These are phyloP conservation scores for Pangasius djambal DNA, from an alignment of 2,797 vertebrate genomes.

Conservation along the genomic window DNA sequence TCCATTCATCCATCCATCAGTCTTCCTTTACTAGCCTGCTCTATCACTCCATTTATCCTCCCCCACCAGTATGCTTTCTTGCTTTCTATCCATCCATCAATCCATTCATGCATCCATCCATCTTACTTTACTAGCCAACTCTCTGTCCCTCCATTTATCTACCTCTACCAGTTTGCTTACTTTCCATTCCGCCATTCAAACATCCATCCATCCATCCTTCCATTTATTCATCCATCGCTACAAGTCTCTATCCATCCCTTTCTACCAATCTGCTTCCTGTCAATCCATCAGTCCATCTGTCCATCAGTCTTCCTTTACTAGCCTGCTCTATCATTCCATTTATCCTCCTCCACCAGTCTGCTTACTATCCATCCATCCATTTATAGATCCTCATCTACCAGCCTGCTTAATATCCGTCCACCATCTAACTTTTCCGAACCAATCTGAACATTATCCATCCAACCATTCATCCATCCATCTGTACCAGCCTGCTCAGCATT, in stretches of 20 bases:
- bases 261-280: neutral
- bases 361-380: neutral
- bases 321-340: neutral
- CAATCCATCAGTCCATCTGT: neutral
- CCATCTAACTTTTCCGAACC: neutral
- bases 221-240: neutral
- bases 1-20: neutral
- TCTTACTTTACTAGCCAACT: too few species aligned
- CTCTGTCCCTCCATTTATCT: too few species aligned
- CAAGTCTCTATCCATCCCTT: neutral
- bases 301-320: neutral
- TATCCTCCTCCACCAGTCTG: neutral
- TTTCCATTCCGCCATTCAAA: too few species aligned
- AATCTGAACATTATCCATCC: neutral
- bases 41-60: neutral
- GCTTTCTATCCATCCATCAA: neutral
- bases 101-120: neutral
- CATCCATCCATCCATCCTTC: too few species aligned
- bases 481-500: neutral
- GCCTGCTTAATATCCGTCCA: neutral
- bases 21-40: neutral
- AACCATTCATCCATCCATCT: neutral
- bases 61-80: neutral
- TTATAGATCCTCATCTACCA: neutral
- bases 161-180: too few species aligned